phyloP scores from a whole-genome alignment of 2,797 vertebrate species.

The Hemitrygon akajei region DNA sequence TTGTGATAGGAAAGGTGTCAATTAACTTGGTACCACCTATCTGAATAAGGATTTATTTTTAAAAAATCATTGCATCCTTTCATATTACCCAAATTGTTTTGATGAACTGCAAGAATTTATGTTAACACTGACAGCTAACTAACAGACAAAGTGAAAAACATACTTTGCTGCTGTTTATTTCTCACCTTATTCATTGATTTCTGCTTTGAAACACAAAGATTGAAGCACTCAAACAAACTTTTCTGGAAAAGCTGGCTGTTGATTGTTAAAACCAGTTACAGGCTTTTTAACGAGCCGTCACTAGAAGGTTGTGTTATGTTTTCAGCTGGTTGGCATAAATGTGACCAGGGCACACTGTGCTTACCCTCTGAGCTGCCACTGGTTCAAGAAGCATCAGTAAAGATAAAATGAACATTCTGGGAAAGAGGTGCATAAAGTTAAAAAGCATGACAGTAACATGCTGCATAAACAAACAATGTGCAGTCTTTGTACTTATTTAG shows the following conservation, averaged over 20 bases:
- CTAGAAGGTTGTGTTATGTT: background rate
- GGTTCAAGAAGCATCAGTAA: background rate
- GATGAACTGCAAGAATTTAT: background rate
- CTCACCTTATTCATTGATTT: background rate
- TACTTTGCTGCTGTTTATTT: background rate
- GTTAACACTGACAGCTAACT: background rate
- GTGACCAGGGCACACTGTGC: background rate
- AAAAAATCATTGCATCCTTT: background rate
- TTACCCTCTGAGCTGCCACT: conserved; percentile 14
- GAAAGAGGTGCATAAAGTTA: background rate
- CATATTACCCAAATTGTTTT: background rate
- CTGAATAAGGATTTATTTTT: background rate
- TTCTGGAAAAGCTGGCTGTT: background rate
- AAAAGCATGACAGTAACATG: background rate
- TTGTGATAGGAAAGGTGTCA: background rate
- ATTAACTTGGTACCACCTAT: no score
- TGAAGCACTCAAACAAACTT: conserved; percentile 10
- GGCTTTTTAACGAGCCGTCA: conserved; percentile 5
- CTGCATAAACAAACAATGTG: background rate
- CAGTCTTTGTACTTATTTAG: background rate
- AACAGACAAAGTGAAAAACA: background rate
- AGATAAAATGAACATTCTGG: background rate
- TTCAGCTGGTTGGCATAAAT: conserved; percentile 29
- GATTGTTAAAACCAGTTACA: conserved; percentile 6
- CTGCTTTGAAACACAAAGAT: background rate